Percentiles rank a stretch among this genome's conserved stretches.
phyloP scores from a whole-genome alignment of 2,797 vertebrate genomes.

The Heliangelus exortis region DNA sequence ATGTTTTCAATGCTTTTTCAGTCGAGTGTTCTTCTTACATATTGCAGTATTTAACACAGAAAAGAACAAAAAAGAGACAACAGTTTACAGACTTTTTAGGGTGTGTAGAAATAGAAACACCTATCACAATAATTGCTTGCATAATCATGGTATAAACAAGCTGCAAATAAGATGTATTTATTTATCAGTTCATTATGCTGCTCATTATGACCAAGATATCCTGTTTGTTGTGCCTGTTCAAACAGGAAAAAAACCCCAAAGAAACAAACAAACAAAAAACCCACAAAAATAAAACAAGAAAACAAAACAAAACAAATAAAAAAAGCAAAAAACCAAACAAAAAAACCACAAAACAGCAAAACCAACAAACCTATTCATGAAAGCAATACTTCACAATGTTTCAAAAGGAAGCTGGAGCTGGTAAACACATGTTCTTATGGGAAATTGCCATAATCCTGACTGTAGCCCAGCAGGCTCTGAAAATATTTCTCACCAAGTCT shows the following conservation, averaged over 20 bases:
- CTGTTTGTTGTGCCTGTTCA: slow-evolving; percentile 50
- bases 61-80: background rate
- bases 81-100: background rate
- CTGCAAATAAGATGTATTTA: background rate
- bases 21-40: background rate
- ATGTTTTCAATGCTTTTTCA: background rate
- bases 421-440: slow-evolving; percentile 77
- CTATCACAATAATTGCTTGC: slow-evolving; percentile 3
- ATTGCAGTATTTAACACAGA: background rate
- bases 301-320: background rate
- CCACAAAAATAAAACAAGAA: too few species aligned
- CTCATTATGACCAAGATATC: slow-evolving; percentile 46
- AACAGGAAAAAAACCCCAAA: background rate
- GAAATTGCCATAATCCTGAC: slow-evolving; percentile 61
- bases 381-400: slow-evolving; percentile 49
- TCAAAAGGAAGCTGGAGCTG: slow-evolving; percentile 72
- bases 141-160: slow-evolving; percentile 21
- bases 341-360: too few species aligned
- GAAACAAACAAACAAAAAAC: too few species aligned
- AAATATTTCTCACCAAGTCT: slow-evolving; percentile 69
- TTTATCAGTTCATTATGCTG: slow-evolving; percentile 39
- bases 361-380: slow-evolving; percentile 12
- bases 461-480: slow-evolving; percentile 65
- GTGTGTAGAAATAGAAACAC: background rate
- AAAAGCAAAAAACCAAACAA: background rate